phyloP scores from a whole-genome alignment of 1,140 invertebrate species.

The Lasaia peninsularis region DNA sequence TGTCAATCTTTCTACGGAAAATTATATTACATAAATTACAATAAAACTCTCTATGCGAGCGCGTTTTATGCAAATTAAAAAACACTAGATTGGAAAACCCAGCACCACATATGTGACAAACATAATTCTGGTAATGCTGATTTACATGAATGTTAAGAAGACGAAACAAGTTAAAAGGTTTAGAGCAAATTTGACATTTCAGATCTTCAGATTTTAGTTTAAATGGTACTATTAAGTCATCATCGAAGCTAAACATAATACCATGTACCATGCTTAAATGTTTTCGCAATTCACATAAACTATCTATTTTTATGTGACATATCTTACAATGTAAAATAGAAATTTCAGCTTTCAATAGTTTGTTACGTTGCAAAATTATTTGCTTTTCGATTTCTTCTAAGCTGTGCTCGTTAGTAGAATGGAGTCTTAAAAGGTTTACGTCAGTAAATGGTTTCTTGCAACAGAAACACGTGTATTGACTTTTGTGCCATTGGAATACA shows the following conservation, averaged over 20 bases:
- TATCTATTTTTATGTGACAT: constrained; percentile 32
- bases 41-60: constrained; percentile 38
- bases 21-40: constrained; percentile 41
- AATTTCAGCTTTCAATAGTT: constrained; percentile 58
- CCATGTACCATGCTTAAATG: constrained; percentile 43
- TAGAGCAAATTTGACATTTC: constrained; percentile 52
- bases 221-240: constrained; percentile 51
- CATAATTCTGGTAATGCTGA: constrained; percentile 57
- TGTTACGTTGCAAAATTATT: constrained; percentile 55
- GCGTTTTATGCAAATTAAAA: constrained; percentile 52
- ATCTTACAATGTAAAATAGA: constrained; percentile 43
- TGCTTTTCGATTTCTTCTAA: constrained; percentile 47
- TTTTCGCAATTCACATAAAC: constrained; percentile 30
- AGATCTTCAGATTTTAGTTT: constrained; percentile 41
- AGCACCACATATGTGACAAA: constrained; percentile 57
- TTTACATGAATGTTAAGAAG: constrained; percentile 62
- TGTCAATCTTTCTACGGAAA: constrained; percentile 41
- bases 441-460: constrained; percentile 54
- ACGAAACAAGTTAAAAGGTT: constrained; percentile 44
- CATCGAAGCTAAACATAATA: constrained; percentile 33
- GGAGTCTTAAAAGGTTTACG: constrained; percentile 37
- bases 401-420: constrained; percentile 36
- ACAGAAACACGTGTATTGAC: constrained; percentile 55
- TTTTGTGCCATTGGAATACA: constrained; percentile 63
- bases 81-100: constrained; percentile 54